These are phyloP conservation scores for Pristionchus arcanus DNA, from an alignment of 2,888 invertebrate genomes.

Conservation along the genomic window DNA sequence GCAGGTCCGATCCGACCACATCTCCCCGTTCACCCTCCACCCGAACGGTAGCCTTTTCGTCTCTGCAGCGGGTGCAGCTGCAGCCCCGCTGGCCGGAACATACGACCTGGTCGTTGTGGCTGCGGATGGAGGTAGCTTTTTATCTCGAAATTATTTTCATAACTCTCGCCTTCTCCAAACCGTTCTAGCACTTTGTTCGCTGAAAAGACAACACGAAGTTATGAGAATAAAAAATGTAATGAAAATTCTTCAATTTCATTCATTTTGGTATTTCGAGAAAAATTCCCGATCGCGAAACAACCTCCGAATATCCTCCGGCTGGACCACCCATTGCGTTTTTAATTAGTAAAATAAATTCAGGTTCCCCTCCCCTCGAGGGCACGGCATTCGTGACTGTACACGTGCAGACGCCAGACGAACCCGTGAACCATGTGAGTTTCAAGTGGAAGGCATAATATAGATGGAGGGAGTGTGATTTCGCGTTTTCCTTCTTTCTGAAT, in stretches of 20 bases:
- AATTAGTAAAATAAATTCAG: background rate
- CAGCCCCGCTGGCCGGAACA: background rate
- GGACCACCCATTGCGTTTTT: too few species aligned
- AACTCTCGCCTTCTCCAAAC: too few species aligned
- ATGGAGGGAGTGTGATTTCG: background rate
- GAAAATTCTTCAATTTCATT: background rate
- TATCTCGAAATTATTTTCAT: too few species aligned
- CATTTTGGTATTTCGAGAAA: background rate
- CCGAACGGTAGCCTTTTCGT: conserved; percentile 52
- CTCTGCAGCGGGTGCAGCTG: background rate
- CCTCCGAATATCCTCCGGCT: too few species aligned
- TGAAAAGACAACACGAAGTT: too few species aligned
- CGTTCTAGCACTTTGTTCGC: too few species aligned
- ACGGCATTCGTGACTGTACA: conserved; percentile 93
- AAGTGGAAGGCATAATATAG: background rate
- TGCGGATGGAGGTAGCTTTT: conserved; percentile 86
- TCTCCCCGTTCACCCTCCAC: conserved; percentile 36
- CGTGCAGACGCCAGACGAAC: conserved; percentile 94
- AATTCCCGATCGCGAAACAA: too few species aligned
- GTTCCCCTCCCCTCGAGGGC: conserved; percentile 89
- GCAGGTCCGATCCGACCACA: conserved; percentile 27
- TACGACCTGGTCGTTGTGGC: conserved; percentile 92
- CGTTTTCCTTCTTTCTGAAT: background rate
- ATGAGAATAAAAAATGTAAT: background rate
- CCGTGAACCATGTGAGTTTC: conserved; percentile 90